These are phyloP conservation scores for Aricia artaxerxes DNA, from an alignment of 2,888 invertebrate genomes.

Conservation along the genomic window DNA sequence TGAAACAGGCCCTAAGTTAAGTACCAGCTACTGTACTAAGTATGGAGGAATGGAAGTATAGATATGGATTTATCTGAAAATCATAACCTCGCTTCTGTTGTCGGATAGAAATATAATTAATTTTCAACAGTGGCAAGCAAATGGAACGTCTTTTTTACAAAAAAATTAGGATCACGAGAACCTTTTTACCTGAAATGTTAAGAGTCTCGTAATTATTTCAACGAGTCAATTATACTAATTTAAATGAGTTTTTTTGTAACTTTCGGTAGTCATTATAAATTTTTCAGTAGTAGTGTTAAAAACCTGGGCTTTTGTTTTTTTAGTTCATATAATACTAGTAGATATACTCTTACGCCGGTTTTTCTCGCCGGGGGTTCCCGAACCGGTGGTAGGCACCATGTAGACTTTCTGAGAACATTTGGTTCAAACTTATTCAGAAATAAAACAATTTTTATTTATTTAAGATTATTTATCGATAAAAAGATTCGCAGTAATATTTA, in stretches of 20 bases:
- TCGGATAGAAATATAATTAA: background rate
- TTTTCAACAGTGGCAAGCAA: background rate
- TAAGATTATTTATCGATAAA: too few relatives aligned
- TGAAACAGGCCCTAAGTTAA: too few relatives aligned
- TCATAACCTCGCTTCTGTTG: background rate
- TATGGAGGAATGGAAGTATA: too few relatives aligned
- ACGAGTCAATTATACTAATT: background rate
- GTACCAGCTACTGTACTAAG: too few relatives aligned
- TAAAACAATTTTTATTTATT: too few relatives aligned
- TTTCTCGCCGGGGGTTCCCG: too few relatives aligned
- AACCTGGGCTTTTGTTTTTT: background rate
- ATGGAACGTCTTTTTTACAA: background rate
- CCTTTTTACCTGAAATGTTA: background rate
- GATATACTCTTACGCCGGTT: too few relatives aligned
- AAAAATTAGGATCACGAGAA: background rate
- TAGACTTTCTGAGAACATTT: too few relatives aligned
- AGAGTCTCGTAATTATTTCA: slow-evolving; percentile 3
- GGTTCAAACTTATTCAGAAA: too few relatives aligned
- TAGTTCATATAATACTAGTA: background rate
- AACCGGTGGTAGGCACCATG: too few relatives aligned
- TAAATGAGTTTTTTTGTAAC: background rate
- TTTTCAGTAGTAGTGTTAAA: background rate
- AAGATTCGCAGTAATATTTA: too few relatives aligned
- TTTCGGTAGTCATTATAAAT: background rate
- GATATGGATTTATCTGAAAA: background rate